Evolutionary conservation across 92 coral and sea anemone genomes (phyloP), one percentile per base, ranked within the genome.

Genomic region (Diadumene lineata): DNA sequence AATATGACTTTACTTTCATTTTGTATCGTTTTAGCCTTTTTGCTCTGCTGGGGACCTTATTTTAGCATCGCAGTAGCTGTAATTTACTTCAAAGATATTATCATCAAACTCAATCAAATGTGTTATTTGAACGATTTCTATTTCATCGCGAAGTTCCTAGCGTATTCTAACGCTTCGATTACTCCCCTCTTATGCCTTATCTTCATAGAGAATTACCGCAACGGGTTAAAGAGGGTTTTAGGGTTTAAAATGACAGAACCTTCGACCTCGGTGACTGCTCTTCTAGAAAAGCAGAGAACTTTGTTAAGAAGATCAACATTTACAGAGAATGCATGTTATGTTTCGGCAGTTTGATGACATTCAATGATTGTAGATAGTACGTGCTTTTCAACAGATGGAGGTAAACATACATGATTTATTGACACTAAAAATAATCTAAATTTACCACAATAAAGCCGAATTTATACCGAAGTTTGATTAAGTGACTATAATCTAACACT

Each of bases 11-110:
- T 76, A 3, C 33, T 76, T 0, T 76, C 73, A 13, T 76, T 76
- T 32, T 67, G 71, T 31, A 65, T 76, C 17, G 81, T 76, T 6
- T 28, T 65, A 18, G 43, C 81, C 27, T 76, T 76, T 43, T 72
- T 44, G 16, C 17, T 76, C 7, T 76, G 81, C 50, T 76, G 81
- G 81, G 73, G 81, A 13, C 81, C 81, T 0, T 76, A 63, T 48
- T 76, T 76, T 50, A 19, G 44, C 1, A 25, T 65, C 16, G 50
- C 62, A 19, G 26, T 65, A 18, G 19, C 66, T 4, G 46, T 63
- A 0, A 22, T 31, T 17, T 44, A 63, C 22, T 50, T 43, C 65
- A 21, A 26, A 23, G 19, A 44, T 7, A 27, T 48, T 0, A 29
- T 31, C 1, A 10, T 2, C 1, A 13, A 63, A 29, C 8, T 24